A percentile compares a stretch with the other conserved stretches of the same genome.
These are phyloP conservation scores for Eurytoma californica DNA, from an alignment of 2,888 invertebrate genomes.

Conservation along the genomic window DNA sequence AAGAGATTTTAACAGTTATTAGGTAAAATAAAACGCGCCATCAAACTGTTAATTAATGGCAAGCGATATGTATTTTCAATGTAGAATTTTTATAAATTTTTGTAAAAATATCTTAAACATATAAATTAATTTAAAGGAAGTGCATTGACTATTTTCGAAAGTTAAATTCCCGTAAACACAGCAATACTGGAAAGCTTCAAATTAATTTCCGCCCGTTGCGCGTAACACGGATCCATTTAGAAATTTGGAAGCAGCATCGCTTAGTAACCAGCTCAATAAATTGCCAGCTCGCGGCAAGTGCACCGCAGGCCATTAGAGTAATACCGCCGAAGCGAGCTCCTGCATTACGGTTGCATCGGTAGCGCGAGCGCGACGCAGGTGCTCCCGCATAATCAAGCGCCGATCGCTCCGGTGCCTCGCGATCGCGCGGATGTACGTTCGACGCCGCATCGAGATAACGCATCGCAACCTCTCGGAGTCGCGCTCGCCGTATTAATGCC, in stretches of 20 bases:
- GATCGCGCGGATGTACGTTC: constrained; percentile 3
- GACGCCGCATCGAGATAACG: constrained; percentile 29
- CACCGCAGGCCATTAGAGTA: background rate
- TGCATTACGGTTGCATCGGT: too few species aligned
- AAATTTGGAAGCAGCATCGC: background rate
- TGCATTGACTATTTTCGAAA: too few species aligned
- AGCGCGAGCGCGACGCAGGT: background rate
- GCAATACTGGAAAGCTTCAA: too few species aligned
- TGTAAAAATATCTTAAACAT: too few species aligned
- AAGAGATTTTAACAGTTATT: background rate
- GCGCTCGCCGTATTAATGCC: constrained; percentile 32
- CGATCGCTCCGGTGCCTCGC: constrained; percentile 13
- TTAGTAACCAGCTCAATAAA: background rate
- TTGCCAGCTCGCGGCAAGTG: background rate
- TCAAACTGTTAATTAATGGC: background rate
- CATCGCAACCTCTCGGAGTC: background rate
- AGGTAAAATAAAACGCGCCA: background rate
- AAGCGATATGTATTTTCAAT: too few species aligned
- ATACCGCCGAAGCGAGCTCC: too few species aligned
- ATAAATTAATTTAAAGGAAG: too few species aligned
- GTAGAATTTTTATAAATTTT: too few species aligned
- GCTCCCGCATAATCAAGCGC: background rate
- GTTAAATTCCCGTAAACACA: too few species aligned
- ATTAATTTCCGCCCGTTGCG: too few species aligned
- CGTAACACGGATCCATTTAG: too few species aligned